phyloP scores from a whole-genome alignment of 2,797 vertebrate genomes.

The Pelochelys cantorii region DNA sequence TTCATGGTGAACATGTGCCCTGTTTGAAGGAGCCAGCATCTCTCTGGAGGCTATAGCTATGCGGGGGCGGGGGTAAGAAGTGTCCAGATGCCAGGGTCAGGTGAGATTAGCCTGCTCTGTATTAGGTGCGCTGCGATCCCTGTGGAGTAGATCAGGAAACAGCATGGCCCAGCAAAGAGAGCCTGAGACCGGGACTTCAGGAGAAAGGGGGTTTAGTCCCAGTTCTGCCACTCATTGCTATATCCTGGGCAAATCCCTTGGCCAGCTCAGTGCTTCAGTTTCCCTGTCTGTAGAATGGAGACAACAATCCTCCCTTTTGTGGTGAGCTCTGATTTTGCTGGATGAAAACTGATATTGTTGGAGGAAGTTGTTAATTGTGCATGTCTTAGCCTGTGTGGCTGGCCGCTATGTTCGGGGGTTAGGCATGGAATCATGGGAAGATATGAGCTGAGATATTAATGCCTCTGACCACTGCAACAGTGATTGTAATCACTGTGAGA shows the following conservation, averaged over 20 bases:
- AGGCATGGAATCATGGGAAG: neutral
- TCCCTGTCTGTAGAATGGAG: neutral
- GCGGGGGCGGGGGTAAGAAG: neutral
- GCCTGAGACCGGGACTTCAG: neutral
- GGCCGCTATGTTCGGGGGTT: neutral
- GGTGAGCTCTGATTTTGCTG: neutral
- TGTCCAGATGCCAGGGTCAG: neutral
- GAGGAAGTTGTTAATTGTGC: neutral
- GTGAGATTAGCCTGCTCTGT: neutral
- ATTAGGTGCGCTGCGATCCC: neutral
- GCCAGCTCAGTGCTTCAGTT: neutral
- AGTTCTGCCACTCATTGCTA: neutral
- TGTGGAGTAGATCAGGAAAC: neutral
- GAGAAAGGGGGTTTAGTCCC: neutral
- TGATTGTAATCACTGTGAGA: neutral
- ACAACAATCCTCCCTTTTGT: neutral
- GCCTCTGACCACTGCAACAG: neutral
- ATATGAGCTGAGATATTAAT: neutral
- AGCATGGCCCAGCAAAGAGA: neutral
- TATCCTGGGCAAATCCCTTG: neutral
- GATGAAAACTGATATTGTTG: neutral
- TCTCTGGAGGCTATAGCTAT: neutral
- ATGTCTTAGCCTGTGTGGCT: neutral
- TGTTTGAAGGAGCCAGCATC: neutral
- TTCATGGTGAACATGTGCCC: neutral